A percentile compares a stretch with the other conserved stretches of the same genome.
These are phyloP conservation scores for Acronicta leporina DNA, from an alignment of 2,888 invertebrate genomes.

Conservation along the genomic window DNA sequence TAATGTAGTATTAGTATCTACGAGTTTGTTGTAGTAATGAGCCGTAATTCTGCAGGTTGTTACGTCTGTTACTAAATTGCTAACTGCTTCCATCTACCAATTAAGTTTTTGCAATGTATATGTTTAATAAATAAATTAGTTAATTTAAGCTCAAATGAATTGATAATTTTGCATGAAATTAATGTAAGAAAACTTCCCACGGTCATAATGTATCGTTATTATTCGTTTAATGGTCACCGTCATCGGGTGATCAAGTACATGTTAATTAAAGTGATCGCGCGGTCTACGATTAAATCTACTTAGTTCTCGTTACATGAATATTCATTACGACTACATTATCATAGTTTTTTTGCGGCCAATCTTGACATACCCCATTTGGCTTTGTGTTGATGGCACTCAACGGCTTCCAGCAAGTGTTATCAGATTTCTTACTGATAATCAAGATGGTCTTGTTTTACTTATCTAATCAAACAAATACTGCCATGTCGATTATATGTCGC, in stretches of 20 bases:
- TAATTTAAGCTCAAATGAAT: background rate
- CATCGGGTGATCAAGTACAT: background rate
- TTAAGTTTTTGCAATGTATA: no score
- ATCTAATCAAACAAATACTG: no score
- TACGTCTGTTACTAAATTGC: no score
- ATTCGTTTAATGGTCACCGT: background rate
- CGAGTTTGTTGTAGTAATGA: no score
- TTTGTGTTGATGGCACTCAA: background rate
- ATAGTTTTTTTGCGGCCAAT: background rate
- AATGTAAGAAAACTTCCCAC: background rate
- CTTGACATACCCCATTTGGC: background rate
- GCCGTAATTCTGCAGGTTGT: no score
- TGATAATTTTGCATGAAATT: background rate
- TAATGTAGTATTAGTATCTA: no score
- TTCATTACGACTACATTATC: background rate
- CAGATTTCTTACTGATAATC: no score
- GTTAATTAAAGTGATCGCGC: background rate
- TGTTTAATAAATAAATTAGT: background rate
- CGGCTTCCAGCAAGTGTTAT: no score
- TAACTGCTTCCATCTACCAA: no score
- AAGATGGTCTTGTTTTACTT: no score
- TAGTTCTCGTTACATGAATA: conserved; percentile 1
- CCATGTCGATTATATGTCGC: no score
- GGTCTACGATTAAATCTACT: background rate
- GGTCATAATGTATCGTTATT: background rate